Percentiles rank a stretch among this genome's conserved stretches.
phyloP scores from a whole-genome alignment of 1,140 invertebrate genomes.

The Cydia splendana region DNA sequence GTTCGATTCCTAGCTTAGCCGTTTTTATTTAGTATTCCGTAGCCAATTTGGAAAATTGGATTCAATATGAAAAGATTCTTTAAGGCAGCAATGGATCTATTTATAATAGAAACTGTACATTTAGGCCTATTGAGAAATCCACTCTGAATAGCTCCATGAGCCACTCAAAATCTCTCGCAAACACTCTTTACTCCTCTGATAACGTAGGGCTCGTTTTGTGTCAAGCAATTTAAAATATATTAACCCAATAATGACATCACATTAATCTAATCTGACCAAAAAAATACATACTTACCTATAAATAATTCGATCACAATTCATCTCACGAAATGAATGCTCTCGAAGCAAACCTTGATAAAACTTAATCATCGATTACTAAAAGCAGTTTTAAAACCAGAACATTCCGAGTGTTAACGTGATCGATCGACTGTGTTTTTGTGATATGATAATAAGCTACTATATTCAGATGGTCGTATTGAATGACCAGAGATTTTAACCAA shows the following conservation, averaged over 20 bases:
- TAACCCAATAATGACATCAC: background rate
- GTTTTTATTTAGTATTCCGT: no score
- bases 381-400: constrained; percentile 22
- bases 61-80: no score
- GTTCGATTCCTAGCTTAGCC: background rate
- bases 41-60: no score
- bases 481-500: constrained; percentile 26
- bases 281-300: background rate
- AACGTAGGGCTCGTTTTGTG: no score
- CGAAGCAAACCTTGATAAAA: constrained; percentile 18
- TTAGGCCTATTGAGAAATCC: no score
- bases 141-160: no score
- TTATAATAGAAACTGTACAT: no score
- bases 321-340: background rate
- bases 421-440: constrained; percentile 31
- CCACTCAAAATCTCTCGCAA: no score
- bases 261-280: background rate
- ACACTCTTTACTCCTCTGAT: no score
- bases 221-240: background rate
- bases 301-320: constrained; percentile 14
- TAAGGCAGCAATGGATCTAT: no score
- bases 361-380: constrained; percentile 33
- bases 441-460: constrained; percentile 32
- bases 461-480: constrained; percentile 28
- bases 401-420: constrained; percentile 32